These are phyloP conservation scores for Acromyrmex charruanus DNA, from an alignment of 1,140 invertebrate genomes.

Conservation along the genomic window DNA sequence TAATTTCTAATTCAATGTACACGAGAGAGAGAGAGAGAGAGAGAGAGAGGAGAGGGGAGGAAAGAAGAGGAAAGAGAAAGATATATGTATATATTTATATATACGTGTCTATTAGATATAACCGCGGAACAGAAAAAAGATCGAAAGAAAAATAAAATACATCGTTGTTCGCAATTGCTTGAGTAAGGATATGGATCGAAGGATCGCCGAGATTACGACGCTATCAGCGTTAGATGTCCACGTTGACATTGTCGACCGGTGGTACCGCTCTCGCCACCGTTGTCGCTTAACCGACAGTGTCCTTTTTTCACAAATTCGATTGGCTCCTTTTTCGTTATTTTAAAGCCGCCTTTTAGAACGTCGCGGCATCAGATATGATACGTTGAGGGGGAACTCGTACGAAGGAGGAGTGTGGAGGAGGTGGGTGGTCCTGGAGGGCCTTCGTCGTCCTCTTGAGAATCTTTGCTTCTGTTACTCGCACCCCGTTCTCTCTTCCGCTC, in stretches of 20 bases:
- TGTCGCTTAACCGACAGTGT: constrained; percentile 26
- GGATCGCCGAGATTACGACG: constrained; percentile 70
- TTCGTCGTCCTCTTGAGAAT: constrained; percentile 62
- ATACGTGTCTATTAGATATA: constrained; percentile 79
- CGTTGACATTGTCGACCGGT: constrained; percentile 1
- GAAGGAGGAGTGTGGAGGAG: constrained; percentile 68
- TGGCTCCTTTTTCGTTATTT: constrained; percentile 54
- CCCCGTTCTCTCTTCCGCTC: not conserved
- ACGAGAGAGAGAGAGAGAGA: constrained; percentile 62
- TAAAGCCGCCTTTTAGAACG: constrained; percentile 54
- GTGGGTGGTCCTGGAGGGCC: constrained; percentile 66
- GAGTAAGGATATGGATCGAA: constrained; percentile 86
- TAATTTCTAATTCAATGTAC: constrained; percentile 75
- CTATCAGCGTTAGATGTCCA: constrained; percentile 41
- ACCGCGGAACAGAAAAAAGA: constrained; percentile 77
- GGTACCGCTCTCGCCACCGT: not conserved
- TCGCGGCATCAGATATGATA: constrained; percentile 79
- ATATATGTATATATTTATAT: constrained; percentile 70
- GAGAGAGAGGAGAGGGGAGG: not conserved
- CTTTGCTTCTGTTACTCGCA: not conserved
- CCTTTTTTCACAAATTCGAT: constrained; percentile 52
- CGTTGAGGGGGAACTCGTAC: constrained; percentile 69
- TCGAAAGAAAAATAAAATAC: constrained; percentile 80
- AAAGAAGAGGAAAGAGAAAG: not conserved
- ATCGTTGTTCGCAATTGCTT: constrained; percentile 86